Conservation (phyloP, 2,888 invertebrate species). For the Melanostoma mellinum region DNA sequence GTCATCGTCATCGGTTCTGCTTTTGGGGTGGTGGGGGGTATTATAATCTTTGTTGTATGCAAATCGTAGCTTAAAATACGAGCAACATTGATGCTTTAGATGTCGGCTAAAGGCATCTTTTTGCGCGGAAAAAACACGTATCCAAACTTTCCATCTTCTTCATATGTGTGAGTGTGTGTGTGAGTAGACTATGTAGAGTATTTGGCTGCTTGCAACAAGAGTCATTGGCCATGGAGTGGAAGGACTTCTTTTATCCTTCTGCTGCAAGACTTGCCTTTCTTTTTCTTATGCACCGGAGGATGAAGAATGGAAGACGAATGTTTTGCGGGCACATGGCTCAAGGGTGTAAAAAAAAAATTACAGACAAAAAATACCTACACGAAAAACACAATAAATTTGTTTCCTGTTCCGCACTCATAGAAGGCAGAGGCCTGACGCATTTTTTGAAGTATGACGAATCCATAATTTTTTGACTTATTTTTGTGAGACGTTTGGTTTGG, state of each 20-base stretch:
- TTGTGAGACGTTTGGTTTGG: no score
- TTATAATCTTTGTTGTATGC: slow-evolving; percentile 54
- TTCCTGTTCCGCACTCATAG: no score
- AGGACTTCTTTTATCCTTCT: slow-evolving; percentile 11
- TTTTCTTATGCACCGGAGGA: background rate
- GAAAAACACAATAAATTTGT: background rate
- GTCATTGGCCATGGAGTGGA: slow-evolving; percentile 57
- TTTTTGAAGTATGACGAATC: no score
- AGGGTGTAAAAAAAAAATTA: slow-evolving; percentile 22
- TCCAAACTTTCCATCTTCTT: background rate
- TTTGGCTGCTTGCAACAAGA: slow-evolving; percentile 34
- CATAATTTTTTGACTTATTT: no score
- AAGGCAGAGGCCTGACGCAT: no score
- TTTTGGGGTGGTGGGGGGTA: slow-evolving; percentile 8
- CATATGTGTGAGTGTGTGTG: background rate
- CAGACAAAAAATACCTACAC: slow-evolving; percentile 5
- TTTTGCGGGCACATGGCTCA: slow-evolving; percentile 42
- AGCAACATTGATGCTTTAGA: slow-evolving; percentile 28
- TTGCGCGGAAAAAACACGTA: slow-evolving; percentile 12
- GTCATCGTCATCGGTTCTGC: slow-evolving; percentile 12
- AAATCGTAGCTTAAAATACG: slow-evolving; percentile 37
- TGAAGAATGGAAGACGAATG: slow-evolving; percentile 17
- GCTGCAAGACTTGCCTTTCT: background rate
- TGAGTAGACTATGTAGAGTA: background rate
- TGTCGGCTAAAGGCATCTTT: slow-evolving; percentile 17